Evolutionary conservation across 1,140 invertebrate species (phyloP).

Genomic region (Glossosoma conforme): DNA sequence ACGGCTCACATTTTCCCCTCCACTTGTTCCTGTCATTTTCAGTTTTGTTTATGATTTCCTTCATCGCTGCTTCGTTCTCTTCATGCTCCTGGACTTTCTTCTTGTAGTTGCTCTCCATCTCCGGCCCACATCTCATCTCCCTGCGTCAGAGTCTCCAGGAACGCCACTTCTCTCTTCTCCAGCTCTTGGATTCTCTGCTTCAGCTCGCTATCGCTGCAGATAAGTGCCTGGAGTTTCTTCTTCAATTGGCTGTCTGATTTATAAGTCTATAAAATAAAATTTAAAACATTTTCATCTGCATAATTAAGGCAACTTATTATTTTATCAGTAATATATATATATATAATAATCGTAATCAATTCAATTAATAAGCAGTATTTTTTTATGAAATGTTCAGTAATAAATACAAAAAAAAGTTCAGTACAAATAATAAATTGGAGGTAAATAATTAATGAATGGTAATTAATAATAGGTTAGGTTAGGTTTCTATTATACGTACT

Average conservation of each 20-base stretch:
- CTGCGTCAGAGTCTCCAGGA: conserved; percentile 66
- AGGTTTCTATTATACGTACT: too few species aligned
- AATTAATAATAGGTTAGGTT: too few species aligned
- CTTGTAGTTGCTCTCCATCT: conserved; percentile 62
- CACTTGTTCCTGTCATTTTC: conserved; percentile 41
- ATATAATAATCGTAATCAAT: too few species aligned
- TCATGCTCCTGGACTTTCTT: conserved; percentile 50
- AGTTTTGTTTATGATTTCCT: conserved; percentile 20
- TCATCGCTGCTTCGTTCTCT: conserved; percentile 33
- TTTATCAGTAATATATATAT: neutral
- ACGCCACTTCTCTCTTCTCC: conserved; percentile 61
- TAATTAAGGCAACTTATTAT: neutral
- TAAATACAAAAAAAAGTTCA: too few species aligned
- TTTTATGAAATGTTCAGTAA: too few species aligned
- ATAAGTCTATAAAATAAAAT: conserved; percentile 4
- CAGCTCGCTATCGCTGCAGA: conserved; percentile 37
- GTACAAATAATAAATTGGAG: too few species aligned
- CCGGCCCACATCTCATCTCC: conserved; percentile 69
- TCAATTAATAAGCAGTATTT: too few species aligned
- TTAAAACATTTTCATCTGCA: neutral
- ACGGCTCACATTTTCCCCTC: conserved; percentile 39
- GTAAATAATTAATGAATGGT: too few species aligned
- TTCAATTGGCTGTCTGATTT: conserved; percentile 15
- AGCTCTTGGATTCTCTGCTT: conserved; percentile 54
- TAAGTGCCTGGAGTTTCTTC: conserved; percentile 32